phyloP scores from a whole-genome alignment of 2,113 vertebrate species.

The Camarhynchus parvulus region DNA sequence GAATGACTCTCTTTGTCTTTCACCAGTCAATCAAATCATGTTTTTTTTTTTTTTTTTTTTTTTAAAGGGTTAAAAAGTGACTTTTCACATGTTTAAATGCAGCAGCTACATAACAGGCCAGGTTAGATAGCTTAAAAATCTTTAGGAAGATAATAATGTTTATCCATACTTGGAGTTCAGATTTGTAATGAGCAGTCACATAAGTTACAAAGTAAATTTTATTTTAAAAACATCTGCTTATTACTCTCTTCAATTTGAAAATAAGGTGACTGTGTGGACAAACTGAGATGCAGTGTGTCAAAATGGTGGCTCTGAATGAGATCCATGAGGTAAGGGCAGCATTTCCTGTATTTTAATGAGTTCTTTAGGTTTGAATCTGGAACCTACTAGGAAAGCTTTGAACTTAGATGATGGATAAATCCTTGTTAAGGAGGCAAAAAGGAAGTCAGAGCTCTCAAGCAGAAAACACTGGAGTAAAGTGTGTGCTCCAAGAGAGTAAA shows the following conservation, averaged over 20 bases:
- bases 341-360: not conserved
- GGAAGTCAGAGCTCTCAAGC: not conserved
- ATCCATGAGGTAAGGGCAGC: not conserved
- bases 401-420: not conserved
- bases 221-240: not conserved
- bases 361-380: not conserved
- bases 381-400: not conserved
- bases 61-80: not conserved
- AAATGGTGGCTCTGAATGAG: not conserved
- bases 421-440: not conserved
- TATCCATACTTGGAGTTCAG: not conserved
- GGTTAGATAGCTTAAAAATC: not conserved
- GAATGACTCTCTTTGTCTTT: not conserved
- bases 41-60: not conserved
- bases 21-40: not conserved
- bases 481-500: not conserved
- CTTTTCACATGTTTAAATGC: not conserved
- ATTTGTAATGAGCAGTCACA: not conserved
- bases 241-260: not conserved
- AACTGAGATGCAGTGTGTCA: not conserved
- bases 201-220: not conserved
- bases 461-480: not conserved
- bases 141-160: not conserved
- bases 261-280: not conserved
- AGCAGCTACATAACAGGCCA: accelerated